phyloP scores from a whole-genome alignment of 2,888 invertebrate species.

The Pollenia griseotomentosa region DNA sequence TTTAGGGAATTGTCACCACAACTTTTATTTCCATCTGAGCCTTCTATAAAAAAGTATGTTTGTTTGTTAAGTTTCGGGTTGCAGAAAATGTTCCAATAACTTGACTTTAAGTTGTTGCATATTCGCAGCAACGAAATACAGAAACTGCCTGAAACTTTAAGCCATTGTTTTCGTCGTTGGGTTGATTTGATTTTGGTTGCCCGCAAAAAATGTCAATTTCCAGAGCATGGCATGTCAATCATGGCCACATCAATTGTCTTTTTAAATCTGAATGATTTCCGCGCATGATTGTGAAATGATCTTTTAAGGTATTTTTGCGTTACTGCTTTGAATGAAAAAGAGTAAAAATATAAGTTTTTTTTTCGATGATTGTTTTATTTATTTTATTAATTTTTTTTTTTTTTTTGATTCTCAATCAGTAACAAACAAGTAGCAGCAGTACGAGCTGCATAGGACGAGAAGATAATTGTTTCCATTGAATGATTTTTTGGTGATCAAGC shows the following conservation, averaged over 20 bases:
- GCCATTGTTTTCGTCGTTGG: constrained; percentile 67
- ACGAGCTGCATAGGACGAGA: constrained; percentile 39
- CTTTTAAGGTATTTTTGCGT: constrained; percentile 52
- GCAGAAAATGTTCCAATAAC: constrained; percentile 22
- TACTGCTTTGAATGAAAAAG: constrained; percentile 62
- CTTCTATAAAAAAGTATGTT: constrained; percentile 32
- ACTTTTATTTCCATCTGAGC: constrained; percentile 70
- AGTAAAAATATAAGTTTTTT: constrained; percentile 34
- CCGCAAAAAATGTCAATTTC: constrained; percentile 82
- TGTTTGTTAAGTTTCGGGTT: constrained; percentile 26
- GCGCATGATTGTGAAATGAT: constrained; percentile 62
- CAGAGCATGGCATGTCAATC: constrained; percentile 84
- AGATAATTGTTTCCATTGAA: constrained; percentile 73
- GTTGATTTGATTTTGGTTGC: constrained; percentile 72
- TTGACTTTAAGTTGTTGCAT: constrained; percentile 32
- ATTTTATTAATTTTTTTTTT: constrained; percentile 23
- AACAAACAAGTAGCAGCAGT: constrained; percentile 18
- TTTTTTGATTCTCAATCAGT: not conserved
- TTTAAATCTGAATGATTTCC: constrained; percentile 71
- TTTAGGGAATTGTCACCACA: constrained; percentile 80
- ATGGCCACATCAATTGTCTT: constrained; percentile 79
- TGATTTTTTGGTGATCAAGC: constrained; percentile 77
- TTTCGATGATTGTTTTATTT: constrained; percentile 30
- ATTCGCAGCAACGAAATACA: constrained; percentile 45
- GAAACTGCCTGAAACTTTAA: constrained; percentile 35